These are phyloP conservation scores for Thereuonema tuberculata DNA, from an alignment of 1,140 invertebrate species.

Conservation along the genomic window DNA sequence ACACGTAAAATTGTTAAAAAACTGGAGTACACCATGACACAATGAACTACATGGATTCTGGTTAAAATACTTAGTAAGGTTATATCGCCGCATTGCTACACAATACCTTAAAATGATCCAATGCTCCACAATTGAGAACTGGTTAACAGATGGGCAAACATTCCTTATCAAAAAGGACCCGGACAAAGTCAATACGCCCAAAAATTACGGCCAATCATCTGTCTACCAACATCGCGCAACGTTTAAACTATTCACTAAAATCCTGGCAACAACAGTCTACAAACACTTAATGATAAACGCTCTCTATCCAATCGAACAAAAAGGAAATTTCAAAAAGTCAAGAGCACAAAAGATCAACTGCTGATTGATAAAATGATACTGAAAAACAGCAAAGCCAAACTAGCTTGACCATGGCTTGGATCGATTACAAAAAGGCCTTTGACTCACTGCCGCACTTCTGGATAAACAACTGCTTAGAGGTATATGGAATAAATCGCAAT, in stretches of 20 bases:
- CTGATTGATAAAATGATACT: neutral
- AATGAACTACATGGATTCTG: neutral
- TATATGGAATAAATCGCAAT: neutral
- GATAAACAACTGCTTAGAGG: neutral
- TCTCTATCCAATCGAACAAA: neutral
- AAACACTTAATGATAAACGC: neutral
- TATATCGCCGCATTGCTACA: neutral
- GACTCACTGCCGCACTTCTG: neutral
- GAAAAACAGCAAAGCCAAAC: neutral
- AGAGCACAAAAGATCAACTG: neutral
- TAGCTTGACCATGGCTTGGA: neutral
- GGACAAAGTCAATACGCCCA: neutral
- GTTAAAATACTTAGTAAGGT: neutral
- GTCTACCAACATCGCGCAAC: neutral
- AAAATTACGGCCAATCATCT: neutral
- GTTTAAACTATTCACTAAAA: neutral
- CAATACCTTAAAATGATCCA: neutral
- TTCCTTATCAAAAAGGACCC: neutral
- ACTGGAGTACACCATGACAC: neutral
- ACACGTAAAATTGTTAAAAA: neutral
- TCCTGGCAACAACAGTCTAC: neutral
- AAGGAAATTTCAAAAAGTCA: neutral
- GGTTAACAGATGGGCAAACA: neutral
- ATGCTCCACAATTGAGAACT: neutral
- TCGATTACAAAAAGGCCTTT: constrained; percentile 3